Percentiles rank a stretch among this genome's conserved stretches.
Evolutionary conservation across 2,113 vertebrate species (phyloP).

Genomic region (Dissostichus mawsoni): DNA sequence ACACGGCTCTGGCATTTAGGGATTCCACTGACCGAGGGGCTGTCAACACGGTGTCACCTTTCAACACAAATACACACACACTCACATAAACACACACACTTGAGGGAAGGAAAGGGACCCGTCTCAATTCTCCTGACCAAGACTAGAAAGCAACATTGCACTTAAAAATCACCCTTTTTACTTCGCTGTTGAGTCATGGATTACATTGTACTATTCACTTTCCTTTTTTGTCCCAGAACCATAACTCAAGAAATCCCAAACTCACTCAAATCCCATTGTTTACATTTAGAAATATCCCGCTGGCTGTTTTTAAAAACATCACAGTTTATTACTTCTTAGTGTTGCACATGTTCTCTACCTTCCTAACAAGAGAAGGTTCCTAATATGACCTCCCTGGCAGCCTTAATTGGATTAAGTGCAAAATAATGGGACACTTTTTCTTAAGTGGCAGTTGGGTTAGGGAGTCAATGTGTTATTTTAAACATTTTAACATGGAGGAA

Average conservation of each 20-base stretch:
- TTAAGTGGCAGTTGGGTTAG: not conserved
- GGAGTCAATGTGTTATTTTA: not conserved
- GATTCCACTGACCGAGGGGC: constrained; percentile 72
- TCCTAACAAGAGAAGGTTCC: not conserved
- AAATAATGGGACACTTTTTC: not conserved
- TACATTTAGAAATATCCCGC: constrained; percentile 6
- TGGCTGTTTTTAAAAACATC: not conserved
- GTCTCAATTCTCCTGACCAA: constrained; percentile 36
- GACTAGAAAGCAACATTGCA: constrained; percentile 17
- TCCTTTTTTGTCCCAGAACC: not conserved
- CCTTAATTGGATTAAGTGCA: constrained; percentile 3
- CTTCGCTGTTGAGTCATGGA: not conserved
- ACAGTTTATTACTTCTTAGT: not conserved
- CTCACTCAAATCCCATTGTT: not conserved
- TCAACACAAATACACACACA: constrained; percentile 63
- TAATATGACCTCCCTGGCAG: not conserved
- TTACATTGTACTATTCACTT: not conserved
- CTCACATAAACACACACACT: constrained; percentile 27
- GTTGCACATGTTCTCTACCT: not conserved
- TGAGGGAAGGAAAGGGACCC: constrained; percentile 59
- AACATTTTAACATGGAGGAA: not conserved
- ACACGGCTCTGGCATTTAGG: constrained; percentile 69
- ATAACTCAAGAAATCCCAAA: not conserved
- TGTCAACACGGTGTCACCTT: constrained; percentile 80
- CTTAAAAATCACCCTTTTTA: not conserved